phyloP scores from a whole-genome alignment of 2,888 invertebrate genomes.

The Caenorhabditis wallacei region DNA sequence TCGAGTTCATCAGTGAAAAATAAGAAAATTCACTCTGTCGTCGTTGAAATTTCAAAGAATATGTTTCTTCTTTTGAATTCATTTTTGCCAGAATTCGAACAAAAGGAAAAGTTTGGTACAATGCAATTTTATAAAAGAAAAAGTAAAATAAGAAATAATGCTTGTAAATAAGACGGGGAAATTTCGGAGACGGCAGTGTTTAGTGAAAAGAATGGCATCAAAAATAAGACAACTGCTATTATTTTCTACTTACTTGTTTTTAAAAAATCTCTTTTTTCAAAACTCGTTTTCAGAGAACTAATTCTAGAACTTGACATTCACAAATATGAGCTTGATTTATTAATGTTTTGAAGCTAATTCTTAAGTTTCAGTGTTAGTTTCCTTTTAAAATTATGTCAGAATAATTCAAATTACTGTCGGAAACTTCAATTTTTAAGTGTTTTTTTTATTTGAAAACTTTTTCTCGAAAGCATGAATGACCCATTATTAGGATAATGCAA shows the following conservation, averaged over 20 bases:
- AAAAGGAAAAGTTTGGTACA: background rate
- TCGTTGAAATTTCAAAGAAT: slow-evolving; percentile 32
- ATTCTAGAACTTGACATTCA: no score
- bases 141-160: slow-evolving; percentile 19
- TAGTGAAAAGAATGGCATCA: background rate
- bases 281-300: background rate
- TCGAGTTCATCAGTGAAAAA: slow-evolving; percentile 64
- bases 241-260: background rate
- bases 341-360: no score
- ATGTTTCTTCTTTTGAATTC: slow-evolving; percentile 35
- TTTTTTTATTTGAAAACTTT: no score
- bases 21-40: slow-evolving; percentile 65
- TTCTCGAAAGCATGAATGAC: no score
- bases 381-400: no score
- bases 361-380: no score
- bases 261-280: background rate
- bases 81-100: background rate
- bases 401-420: no score
- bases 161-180: background rate
- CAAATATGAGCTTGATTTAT: no score
- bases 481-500: no score
- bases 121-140: background rate
- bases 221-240: slow-evolving; percentile 27
- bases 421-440: no score
- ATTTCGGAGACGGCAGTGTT: no score